These are phyloP conservation scores for Lithophane semibrunnea DNA, from an alignment of 2,888 invertebrate species.

Conservation along the genomic window DNA sequence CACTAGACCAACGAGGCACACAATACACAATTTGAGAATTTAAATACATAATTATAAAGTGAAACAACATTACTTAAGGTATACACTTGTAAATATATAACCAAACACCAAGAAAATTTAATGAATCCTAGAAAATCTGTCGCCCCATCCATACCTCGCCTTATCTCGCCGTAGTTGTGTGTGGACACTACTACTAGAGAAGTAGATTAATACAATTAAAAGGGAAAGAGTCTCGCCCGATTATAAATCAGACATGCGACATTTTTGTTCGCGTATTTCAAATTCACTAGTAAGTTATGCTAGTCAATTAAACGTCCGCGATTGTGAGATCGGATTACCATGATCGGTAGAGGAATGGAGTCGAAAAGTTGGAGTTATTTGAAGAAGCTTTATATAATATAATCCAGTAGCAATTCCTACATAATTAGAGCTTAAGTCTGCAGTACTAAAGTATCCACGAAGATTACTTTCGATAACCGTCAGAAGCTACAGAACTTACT, in stretches of 20 bases:
- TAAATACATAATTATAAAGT: neutral
- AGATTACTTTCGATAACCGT: too few relatives aligned
- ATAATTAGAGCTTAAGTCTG: neutral
- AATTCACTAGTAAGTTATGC: slow-evolving; percentile 80
- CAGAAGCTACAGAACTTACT: neutral
- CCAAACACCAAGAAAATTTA: neutral
- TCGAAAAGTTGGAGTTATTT: slow-evolving; percentile 37
- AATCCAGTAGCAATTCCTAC: neutral
- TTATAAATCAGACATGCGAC: slow-evolving; percentile 70
- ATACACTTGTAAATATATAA: neutral
- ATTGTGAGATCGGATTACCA: slow-evolving; percentile 68
- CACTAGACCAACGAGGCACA: too few relatives aligned
- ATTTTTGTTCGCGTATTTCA: slow-evolving; percentile 70
- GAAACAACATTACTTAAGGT: neutral
- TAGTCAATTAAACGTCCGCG: slow-evolving; percentile 73
- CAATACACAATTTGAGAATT: too few relatives aligned
- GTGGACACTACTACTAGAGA: slow-evolving; percentile 35
- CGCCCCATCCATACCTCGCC: neutral
- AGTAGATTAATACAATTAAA: slow-evolving; percentile 71
- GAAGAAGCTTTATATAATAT: neutral
- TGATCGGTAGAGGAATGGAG: slow-evolving; percentile 47
- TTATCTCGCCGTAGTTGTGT: neutral
- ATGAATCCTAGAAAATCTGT: neutral
- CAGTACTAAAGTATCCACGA: neutral
- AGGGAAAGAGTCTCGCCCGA: slow-evolving; percentile 60